phyloP scores from a whole-genome alignment of 2,113 vertebrate genomes.

The Ophthalmolycus amberensis region DNA sequence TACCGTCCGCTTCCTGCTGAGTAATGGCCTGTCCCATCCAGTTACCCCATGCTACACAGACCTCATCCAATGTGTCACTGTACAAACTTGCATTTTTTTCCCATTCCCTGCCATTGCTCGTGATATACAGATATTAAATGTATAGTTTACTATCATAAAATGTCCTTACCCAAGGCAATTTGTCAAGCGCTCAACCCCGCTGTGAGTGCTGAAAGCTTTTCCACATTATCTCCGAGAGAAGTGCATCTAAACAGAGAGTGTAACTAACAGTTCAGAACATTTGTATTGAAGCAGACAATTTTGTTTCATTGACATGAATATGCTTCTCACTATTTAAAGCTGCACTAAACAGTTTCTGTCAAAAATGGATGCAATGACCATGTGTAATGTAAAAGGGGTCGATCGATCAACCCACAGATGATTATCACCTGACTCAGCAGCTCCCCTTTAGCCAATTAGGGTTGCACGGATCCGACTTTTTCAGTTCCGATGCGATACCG shows the following conservation, averaged over 20 bases:
- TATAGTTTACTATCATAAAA: constrained; percentile 49
- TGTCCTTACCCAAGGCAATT: constrained; percentile 25
- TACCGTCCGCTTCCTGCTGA: constrained; percentile 63
- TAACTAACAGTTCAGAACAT: background rate
- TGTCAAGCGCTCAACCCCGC: constrained; percentile 33
- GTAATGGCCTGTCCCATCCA: constrained; percentile 50
- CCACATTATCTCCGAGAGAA: background rate
- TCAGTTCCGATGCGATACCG: too few species aligned
- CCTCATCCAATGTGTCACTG: constrained; percentile 56
- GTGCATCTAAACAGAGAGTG: constrained; percentile 7
- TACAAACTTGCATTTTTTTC: constrained; percentile 56
- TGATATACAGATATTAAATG: constrained; percentile 63
- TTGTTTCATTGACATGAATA: background rate
- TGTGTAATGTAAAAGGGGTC: background rate
- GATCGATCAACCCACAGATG: background rate
- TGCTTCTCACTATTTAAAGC: background rate
- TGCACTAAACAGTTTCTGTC: background rate
- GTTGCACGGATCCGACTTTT: too few species aligned
- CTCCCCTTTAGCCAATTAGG: background rate
- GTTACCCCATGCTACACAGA: constrained; percentile 44
- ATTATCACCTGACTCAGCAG: background rate
- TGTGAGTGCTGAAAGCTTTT: constrained; percentile 19
- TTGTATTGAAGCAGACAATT: background rate
- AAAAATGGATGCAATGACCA: background rate
- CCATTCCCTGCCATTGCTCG: constrained; percentile 24